phyloP scores from a whole-genome alignment of 2,888 invertebrate genomes.

The Ophion costatus region DNA sequence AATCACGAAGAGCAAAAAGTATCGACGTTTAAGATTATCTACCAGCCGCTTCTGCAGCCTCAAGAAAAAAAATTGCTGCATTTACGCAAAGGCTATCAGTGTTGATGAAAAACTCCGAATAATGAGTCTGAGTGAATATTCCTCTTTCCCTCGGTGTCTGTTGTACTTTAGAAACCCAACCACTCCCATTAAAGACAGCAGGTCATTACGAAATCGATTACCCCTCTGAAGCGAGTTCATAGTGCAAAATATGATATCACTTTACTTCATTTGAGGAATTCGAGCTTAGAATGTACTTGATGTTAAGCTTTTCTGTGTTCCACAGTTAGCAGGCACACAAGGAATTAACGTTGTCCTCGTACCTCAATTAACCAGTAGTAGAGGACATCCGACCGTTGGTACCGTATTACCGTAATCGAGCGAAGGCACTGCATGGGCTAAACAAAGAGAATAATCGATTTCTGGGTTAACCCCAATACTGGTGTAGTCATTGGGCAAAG shows the following conservation, averaged over 20 bases:
- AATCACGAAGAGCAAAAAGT: slow-evolving; percentile 38
- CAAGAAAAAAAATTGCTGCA: background rate
- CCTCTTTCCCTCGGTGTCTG: background rate
- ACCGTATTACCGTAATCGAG: background rate
- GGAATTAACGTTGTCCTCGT: background rate
- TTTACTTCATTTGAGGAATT: background rate
- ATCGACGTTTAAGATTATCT: slow-evolving; percentile 7
- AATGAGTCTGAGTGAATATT: background rate
- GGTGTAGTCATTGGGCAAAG: slow-evolving; percentile 39
- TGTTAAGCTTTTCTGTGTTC: background rate
- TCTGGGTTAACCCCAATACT: slow-evolving; percentile 2
- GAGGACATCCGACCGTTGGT: background rate
- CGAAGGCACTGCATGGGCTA: background rate
- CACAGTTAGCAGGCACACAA: background rate
- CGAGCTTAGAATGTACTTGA: background rate
- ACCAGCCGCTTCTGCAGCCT: background rate
- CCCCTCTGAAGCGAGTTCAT: background rate
- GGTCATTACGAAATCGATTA: slow-evolving; percentile 12
- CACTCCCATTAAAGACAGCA: slow-evolving; percentile 25
- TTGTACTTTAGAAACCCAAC: background rate
- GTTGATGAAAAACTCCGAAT: background rate
- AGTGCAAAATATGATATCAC: slow-evolving; percentile 10
- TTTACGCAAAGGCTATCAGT: background rate
- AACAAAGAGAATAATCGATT: slow-evolving; percentile 37
- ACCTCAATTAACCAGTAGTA: background rate